These are phyloP conservation scores for Erpobdella octoculata DNA, from an alignment of 2,888 invertebrate genomes.

Conservation along the genomic window DNA sequence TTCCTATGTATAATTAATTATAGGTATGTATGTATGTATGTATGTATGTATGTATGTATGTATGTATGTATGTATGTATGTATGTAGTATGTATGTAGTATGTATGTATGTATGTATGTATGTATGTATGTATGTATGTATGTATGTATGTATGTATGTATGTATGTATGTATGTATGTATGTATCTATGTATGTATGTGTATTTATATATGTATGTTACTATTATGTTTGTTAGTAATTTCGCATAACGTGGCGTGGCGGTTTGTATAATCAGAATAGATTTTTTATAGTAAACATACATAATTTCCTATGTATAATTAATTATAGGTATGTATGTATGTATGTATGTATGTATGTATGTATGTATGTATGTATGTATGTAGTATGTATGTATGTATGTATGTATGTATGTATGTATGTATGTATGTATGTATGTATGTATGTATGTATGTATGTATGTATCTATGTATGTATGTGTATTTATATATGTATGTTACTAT, in stretches of 20 bases:
- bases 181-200: neutral
- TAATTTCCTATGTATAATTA: neutral
- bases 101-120: too few species aligned
- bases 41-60: neutral
- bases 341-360: slow-evolving; percentile 1
- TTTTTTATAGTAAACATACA: too few species aligned
- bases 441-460: slow-evolving; percentile 1
- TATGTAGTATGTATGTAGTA: neutral
- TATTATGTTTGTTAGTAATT: too few species aligned
- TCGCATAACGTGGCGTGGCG: too few species aligned
- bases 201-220: neutral
- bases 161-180: neutral
- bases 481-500: neutral
- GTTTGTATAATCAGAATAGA: too few species aligned
- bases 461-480: neutral
- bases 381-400: neutral
- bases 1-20: neutral
- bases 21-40: neutral
- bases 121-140: neutral
- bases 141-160: neutral
- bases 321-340: neutral
- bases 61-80: neutral
- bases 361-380: neutral
- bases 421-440: slow-evolving; percentile 1
- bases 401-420: slow-evolving; percentile 1